phyloP scores from a whole-genome alignment of 2,797 vertebrate species.

The Melanotaenia maccullochi region DNA sequence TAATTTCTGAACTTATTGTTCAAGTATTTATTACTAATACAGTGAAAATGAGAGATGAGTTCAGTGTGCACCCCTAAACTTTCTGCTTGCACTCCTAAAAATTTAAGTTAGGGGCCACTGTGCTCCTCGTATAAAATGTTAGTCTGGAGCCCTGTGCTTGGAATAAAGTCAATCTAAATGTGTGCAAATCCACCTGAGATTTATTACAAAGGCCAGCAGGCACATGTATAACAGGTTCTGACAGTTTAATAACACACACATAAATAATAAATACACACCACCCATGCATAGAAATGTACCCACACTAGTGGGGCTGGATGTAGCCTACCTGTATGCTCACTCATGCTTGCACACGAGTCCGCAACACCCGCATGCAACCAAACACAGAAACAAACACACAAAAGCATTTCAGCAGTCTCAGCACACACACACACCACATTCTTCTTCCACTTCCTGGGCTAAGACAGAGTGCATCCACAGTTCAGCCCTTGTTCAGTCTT shows the following conservation, averaged over 20 bases:
- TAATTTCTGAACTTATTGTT: no score
- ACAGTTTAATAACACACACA: constrained; percentile 7
- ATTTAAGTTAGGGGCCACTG: no score
- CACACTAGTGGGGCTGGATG: constrained; percentile 1
- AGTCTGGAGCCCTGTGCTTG: background rate
- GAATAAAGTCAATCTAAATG: background rate
- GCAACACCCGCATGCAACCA: background rate
- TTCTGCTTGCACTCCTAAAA: no score
- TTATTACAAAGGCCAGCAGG: constrained; percentile 10
- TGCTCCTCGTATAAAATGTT: no score
- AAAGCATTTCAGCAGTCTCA: constrained; percentile 45
- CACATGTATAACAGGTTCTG: background rate
- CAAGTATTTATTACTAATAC: no score
- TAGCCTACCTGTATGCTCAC: background rate
- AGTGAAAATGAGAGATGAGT: no score
- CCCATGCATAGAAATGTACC: background rate
- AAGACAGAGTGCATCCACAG: constrained; percentile 59
- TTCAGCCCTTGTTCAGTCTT: constrained; percentile 39
- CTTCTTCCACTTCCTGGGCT: constrained; percentile 63
- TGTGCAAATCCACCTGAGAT: background rate
- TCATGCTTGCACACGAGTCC: background rate
- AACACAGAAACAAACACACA: constrained; percentile 10
- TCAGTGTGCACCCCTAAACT: no score
- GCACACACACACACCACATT: constrained; percentile 47
- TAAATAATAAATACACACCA: background rate